Base-by-base conservation (phyloP, 2,113 vertebrate species). In the Psammodynastes pulverulentus region DNA sequence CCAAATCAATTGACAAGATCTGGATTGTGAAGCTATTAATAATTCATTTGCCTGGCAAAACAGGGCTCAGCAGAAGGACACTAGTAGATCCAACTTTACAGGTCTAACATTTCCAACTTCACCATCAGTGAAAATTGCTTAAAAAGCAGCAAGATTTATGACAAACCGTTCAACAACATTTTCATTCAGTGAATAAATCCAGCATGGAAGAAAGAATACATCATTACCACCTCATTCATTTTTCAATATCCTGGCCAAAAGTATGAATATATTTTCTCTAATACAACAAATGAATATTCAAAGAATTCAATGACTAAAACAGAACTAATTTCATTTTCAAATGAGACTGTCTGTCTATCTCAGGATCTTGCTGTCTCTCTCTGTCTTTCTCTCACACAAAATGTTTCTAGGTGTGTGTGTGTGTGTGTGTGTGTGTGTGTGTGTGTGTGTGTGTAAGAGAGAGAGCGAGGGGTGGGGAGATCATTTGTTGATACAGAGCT, bases 281-380 rank as follows among this genome's bases (percentile, higher is more conserved):
- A 0, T 29, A n/a, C 54, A 91, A 56, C 90, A 52, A 89, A 51
- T 88, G 88, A 93, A 93, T 90, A 92, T 87, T 92, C 45, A 89
- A 85, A 45, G 58, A 34, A 91, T 93, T 93, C 29, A 19, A 23
- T 94, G 53, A 94, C 12, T 89, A 90, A 87, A 94, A 90, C 26
- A 84, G 5, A 19, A 19, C 52, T 84, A 67, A 92, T 84, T 88
- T 93, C 4, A 93, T 51, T 13, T 23, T 87, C 21, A 86, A 91
- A 84, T 95, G 43, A 56, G 17, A 39, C 72, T 79, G 7, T 39
- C n/a, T 39, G 15, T 72, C 67, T 67, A 13, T 67, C 29, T 29
- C 56, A 62, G 24, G 56, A 62, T 49, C 86, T 87, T 93, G 72
- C 84, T 29, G 56, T 54, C 84, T 21, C 15, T 45, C 39, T 12